phyloP scores from a whole-genome alignment of 2,797 vertebrate genomes.

The Pipistrellus pipistrellus region DNA sequence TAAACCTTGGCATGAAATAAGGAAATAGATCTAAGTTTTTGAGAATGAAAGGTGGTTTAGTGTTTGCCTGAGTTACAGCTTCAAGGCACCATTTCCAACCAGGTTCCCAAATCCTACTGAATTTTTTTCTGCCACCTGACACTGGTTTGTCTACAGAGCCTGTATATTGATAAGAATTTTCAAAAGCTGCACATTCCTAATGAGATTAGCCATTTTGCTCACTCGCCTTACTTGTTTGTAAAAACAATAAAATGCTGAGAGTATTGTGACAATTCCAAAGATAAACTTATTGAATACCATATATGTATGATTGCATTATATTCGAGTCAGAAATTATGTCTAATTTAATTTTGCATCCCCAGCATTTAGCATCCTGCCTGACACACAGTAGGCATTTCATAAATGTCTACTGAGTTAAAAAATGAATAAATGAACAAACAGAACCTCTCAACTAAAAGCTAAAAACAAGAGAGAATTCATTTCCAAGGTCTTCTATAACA shows the following conservation, averaged over 20 bases:
- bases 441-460: conserved; percentile 14
- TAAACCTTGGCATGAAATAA: not conserved
- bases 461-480: not conserved
- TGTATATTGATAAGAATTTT: not conserved
- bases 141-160: not conserved
- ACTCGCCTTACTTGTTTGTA: not conserved
- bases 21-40: not conserved
- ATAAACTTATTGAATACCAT: not conserved
- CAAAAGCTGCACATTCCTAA: not conserved
- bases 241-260: conserved; percentile 13
- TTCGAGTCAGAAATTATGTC: not conserved
- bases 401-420: not conserved
- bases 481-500: not conserved
- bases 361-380: conserved; percentile 4
- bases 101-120: not conserved
- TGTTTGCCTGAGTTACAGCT: not conserved
- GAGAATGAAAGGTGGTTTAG: not conserved
- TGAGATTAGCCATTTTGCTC: conserved; percentile 16
- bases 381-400: not conserved
- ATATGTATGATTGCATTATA: not conserved
- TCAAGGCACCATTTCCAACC: not conserved
- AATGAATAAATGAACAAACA: not conserved
- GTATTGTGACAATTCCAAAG: not conserved
- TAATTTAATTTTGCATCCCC: not conserved
- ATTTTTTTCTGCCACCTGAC: not conserved